These are phyloP conservation scores for Lutjanus argentimaculatus DNA, from an alignment of 2,797 vertebrate species.

Conservation along the genomic window DNA sequence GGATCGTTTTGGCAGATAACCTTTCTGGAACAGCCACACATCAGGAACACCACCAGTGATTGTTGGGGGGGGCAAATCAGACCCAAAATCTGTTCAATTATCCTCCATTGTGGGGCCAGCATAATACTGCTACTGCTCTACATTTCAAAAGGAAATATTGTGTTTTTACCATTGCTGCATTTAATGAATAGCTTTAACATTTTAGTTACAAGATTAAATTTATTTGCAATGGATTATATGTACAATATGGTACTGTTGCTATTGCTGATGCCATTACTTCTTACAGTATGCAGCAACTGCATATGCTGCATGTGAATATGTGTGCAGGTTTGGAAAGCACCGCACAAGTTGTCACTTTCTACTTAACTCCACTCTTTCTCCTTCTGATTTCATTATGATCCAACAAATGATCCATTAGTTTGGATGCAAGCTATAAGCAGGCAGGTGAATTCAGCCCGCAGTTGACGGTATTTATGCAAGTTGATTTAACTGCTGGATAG, in stretches of 20 bases:
- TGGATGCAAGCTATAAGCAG: slow-evolving; percentile 52
- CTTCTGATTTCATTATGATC: slow-evolving; percentile 49
- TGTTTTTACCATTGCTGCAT: not conserved
- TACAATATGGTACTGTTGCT: not conserved
- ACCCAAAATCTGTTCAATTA: too few species aligned
- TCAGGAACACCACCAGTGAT: too few species aligned
- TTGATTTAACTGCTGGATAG: slow-evolving; percentile 98
- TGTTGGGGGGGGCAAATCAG: too few species aligned
- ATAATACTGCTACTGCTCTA: not conserved
- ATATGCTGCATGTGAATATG: not conserved
- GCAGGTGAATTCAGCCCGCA: slow-evolving; percentile 91
- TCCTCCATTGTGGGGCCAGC: too few species aligned
- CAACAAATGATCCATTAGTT: slow-evolving; percentile 65
- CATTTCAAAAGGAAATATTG: not conserved
- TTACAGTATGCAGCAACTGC: slow-evolving; percentile 4
- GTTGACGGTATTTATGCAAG: slow-evolving; percentile 97
- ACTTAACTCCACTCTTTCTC: slow-evolving; percentile 34
- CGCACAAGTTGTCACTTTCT: slow-evolving; percentile 15
- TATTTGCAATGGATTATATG: not conserved
- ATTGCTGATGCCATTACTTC: not conserved
- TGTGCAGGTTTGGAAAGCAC: slow-evolving; percentile 8
- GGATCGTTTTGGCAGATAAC: too few species aligned
- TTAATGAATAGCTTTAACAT: not conserved
- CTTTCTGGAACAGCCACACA: too few species aligned
- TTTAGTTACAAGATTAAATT: not conserved